Evolutionary conservation across 2,888 invertebrate species (phyloP).

Genomic region (Tenthredo mesomela): DNA sequence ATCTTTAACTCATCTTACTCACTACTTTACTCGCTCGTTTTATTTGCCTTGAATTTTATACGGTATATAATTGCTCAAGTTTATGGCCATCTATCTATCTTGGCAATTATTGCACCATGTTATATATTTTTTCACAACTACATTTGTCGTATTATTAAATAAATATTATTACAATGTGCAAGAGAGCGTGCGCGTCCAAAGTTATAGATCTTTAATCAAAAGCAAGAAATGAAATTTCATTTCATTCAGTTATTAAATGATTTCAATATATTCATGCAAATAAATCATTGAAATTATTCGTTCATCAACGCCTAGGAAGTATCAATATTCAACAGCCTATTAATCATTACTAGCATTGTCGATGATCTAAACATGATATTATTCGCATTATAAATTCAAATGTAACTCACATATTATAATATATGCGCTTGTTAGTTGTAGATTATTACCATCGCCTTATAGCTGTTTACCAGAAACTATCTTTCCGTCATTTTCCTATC

Average conservation of each 20-base stretch:
- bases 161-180: background rate
- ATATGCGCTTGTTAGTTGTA: background rate
- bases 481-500: slow-evolving; percentile 1
- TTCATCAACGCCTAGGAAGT: background rate
- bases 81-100: slow-evolving; percentile 24
- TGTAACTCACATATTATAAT: background rate
- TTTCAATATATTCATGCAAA: slow-evolving; percentile 9
- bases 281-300: background rate
- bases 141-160: background rate
- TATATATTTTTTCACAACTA: background rate
- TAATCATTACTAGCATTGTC: slow-evolving; percentile 1
- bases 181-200: background rate
- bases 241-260: background rate
- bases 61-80: slow-evolving; percentile 34
- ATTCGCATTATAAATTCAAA: background rate
- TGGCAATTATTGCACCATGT: background rate
- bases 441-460: background rate
- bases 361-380: slow-evolving; percentile 1
- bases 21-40: background rate
- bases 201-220: background rate
- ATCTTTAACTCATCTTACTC: background rate
- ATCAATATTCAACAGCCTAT: background rate
- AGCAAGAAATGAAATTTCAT: background rate
- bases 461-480: background rate
- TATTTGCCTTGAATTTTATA: slow-evolving; percentile 1